A percentile compares a stretch with the other conserved stretches of the same genome.
These are phyloP conservation scores for Peromyscus maniculatus DNA, from an alignment of 2,113 vertebrate species.

Conservation along the genomic window DNA sequence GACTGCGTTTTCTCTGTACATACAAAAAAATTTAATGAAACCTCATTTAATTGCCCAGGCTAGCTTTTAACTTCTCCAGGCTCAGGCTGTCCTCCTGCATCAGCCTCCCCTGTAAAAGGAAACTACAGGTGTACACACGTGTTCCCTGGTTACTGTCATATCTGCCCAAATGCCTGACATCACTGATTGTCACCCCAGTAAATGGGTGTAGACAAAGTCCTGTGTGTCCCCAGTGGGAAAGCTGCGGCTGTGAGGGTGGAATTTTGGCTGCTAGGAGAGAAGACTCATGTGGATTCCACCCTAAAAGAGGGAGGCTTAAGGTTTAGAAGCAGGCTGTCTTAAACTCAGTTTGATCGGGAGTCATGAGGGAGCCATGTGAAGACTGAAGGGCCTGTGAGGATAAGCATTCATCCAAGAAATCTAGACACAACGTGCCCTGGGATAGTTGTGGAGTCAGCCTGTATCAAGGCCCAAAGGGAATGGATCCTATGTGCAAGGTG, in stretches of 20 bases:
- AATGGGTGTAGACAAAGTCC: background rate
- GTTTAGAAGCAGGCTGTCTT: background rate
- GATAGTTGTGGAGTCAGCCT: background rate
- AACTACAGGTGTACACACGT: rapidly evolving
- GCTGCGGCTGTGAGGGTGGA: too few relatives aligned
- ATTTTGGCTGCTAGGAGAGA: background rate
- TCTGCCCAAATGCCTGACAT: background rate
- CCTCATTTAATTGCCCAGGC: too few relatives aligned
- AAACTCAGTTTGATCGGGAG: background rate
- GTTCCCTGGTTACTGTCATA: too few relatives aligned
- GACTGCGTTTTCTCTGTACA: background rate
- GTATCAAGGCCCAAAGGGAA: background rate
- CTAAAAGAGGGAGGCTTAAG: background rate
- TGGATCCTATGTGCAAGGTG: background rate
- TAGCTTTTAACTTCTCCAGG: background rate
- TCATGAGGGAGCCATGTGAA: background rate
- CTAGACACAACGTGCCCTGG: background rate
- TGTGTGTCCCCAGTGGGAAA: background rate
- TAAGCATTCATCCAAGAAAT: rapidly evolving
- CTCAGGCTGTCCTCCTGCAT: background rate
- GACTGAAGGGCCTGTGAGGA: rapidly evolving
- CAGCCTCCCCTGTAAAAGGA: too few relatives aligned
- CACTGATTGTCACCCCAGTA: background rate
- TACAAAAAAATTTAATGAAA: background rate
- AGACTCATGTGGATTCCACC: background rate